phyloP scores from a whole-genome alignment of 2,888 invertebrate species.

The Trissoscelio sp. region DNA sequence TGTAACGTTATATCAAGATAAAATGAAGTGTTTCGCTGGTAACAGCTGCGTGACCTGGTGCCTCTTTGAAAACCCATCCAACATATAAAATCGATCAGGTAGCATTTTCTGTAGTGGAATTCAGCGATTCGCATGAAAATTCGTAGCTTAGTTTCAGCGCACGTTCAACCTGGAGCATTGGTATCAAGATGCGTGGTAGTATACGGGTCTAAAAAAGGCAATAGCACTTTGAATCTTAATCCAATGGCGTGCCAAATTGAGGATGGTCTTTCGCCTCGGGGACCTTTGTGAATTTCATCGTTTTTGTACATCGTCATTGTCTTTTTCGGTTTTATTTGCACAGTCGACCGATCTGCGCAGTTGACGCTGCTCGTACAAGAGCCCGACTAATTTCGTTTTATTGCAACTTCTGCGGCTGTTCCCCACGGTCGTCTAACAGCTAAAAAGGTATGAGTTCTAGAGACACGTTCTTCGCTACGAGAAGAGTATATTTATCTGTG shows the following conservation, averaged over 20 bases:
- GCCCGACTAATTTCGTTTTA: conserved; percentile 76
- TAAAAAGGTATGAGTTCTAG: conserved; percentile 41
- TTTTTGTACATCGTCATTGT: conserved; percentile 63
- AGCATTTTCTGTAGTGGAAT: conserved; percentile 47
- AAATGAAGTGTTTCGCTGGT: conserved; percentile 54
- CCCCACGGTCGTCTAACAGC: conserved; percentile 59
- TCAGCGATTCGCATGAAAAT: conserved; percentile 52
- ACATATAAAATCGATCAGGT: conserved; percentile 52
- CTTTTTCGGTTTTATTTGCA: conserved; percentile 58
- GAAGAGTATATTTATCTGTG: conserved; percentile 21
- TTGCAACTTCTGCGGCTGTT: conserved; percentile 71
- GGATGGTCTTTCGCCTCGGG: conserved; percentile 72
- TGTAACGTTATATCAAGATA: conserved; percentile 31
- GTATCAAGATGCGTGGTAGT: conserved; percentile 59
- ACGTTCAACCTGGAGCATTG: conserved; percentile 44
- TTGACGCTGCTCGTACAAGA: conserved; percentile 65
- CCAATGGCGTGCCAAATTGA: conserved; percentile 77
- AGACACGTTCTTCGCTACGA: conserved; percentile 15
- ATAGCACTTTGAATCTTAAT: conserved; percentile 77
- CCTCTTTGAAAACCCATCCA: conserved; percentile 51
- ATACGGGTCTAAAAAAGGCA: conserved; percentile 62
- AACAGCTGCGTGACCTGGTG: conserved; percentile 58
- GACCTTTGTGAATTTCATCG: conserved; percentile 68
- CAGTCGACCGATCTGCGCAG: conserved; percentile 60
- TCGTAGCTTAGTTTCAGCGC: conserved; percentile 63